Conservation (phyloP, 2,888 invertebrate species). For the Drosophila setosimentum region DNA sequence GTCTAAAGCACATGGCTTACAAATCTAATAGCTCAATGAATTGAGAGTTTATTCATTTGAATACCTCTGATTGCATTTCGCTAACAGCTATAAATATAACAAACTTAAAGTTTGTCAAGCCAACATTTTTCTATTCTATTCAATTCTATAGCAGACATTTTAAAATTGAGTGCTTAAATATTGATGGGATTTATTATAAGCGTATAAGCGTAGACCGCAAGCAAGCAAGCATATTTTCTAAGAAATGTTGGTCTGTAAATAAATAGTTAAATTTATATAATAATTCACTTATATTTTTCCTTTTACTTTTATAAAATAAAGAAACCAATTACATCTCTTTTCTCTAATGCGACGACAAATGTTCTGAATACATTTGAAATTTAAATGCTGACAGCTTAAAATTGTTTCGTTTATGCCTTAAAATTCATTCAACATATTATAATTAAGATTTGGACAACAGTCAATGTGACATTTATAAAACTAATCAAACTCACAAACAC, state of each 20-base stretch:
- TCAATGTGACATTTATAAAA: background rate
- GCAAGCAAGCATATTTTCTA: background rate
- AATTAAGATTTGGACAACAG: background rate
- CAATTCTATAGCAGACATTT: slow-evolving; percentile 3
- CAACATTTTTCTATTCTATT: too few relatives aligned
- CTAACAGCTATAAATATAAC: background rate
- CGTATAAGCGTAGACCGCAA: background rate
- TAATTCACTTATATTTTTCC: background rate
- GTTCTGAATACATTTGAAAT: background rate
- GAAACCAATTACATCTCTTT: background rate
- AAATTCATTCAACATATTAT: background rate
- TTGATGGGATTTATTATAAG: background rate
- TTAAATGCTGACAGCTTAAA: background rate
- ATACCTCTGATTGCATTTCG: slow-evolving; percentile 1
- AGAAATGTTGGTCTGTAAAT: background rate
- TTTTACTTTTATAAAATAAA: background rate
- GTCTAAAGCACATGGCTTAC: background rate
- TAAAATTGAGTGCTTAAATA: background rate
- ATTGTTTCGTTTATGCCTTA: background rate
- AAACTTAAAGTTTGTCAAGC: background rate
- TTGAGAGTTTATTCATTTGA: background rate
- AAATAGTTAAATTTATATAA: too few relatives aligned
- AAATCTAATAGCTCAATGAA: background rate
- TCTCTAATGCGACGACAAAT: background rate
- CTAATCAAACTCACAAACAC: background rate